Conservation (phyloP, 2,113 vertebrate genomes). For the Elephas maximus region DNA sequence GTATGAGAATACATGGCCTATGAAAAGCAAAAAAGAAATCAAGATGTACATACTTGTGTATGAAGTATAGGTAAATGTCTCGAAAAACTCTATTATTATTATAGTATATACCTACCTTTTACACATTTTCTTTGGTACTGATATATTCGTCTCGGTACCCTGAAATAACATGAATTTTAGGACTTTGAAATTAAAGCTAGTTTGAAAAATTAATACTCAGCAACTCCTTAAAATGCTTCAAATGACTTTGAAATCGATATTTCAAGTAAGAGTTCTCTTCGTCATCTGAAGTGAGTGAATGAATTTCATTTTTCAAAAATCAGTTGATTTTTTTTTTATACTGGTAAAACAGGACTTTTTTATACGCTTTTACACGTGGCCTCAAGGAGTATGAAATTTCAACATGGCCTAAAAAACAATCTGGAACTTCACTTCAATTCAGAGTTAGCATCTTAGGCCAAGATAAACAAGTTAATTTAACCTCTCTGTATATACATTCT, state of each 20-base stretch:
- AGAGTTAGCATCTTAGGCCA: slow-evolving; percentile 42
- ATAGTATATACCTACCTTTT: slow-evolving; percentile 87
- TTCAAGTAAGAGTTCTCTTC: slow-evolving; percentile 58
- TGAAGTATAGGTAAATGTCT: slow-evolving; percentile 39
- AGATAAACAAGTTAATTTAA: slow-evolving; percentile 48
- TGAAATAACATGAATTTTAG: slow-evolving; percentile 83
- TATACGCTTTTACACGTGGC: background rate
- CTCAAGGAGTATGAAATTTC: slow-evolving; percentile 11
- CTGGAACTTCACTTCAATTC: slow-evolving; percentile 34
- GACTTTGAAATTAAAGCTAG: slow-evolving; percentile 69
- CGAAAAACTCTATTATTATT: background rate
- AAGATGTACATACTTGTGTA: background rate
- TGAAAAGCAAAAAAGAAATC: slow-evolving; percentile 74
- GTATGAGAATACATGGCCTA: slow-evolving; percentile 97
- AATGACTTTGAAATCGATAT: slow-evolving; percentile 62
- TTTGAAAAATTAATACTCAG: slow-evolving; percentile 62
- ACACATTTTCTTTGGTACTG: slow-evolving; percentile 86
- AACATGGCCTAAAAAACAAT: slow-evolving; percentile 13
- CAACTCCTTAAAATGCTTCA: slow-evolving; percentile 63
- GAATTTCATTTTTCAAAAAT: slow-evolving; percentile 21
- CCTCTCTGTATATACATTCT: slow-evolving; percentile 3
- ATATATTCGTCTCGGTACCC: slow-evolving; percentile 83
- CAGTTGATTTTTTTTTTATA: slow-evolving; percentile 37
- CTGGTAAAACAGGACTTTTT: background rate
- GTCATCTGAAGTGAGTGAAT: slow-evolving; percentile 11